These are phyloP conservation scores for Delia radicum DNA, from an alignment of 1,140 invertebrate species.

Conservation along the genomic window DNA sequence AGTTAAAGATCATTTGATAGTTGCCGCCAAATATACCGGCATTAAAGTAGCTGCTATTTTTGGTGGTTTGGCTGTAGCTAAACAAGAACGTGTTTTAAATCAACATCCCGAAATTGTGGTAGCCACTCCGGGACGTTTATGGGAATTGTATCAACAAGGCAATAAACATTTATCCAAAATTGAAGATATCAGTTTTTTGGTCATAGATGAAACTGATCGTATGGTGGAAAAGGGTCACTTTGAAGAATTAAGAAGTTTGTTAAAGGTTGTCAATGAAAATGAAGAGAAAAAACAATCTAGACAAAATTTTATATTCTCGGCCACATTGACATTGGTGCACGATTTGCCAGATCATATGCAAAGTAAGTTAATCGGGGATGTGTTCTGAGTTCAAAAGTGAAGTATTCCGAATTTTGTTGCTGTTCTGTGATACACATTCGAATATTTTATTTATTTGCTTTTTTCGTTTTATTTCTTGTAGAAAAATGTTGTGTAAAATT, in stretches of 20 bases:
- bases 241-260: conserved; percentile 81
- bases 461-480: too few relatives aligned
- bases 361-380: conserved; percentile 57
- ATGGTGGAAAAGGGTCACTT: conserved; percentile 98
- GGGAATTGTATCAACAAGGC: conserved; percentile 85
- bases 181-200: conserved; percentile 76
- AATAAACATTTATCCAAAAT: conserved; percentile 74
- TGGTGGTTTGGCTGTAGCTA: conserved; percentile 86
- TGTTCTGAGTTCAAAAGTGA: background rate
- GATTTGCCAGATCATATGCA: conserved; percentile 75
- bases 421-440: too few relatives aligned
- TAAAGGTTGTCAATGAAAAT: conserved; percentile 78
- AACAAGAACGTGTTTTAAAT: conserved; percentile 84
- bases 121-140: conserved; percentile 92
- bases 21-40: conserved; percentile 76
- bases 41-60: conserved; percentile 73
- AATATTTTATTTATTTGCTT: too few relatives aligned
- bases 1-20: conserved; percentile 81
- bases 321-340: conserved; percentile 91
- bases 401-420: background rate
- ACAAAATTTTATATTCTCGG: conserved; percentile 97
- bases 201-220: conserved; percentile 97
- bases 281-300: conserved; percentile 62
- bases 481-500: too few relatives aligned
- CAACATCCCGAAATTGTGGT: conserved; percentile 90